These are phyloP conservation scores for Macropodus opercularis DNA, from an alignment of 2,797 vertebrate species.

Conservation along the genomic window DNA sequence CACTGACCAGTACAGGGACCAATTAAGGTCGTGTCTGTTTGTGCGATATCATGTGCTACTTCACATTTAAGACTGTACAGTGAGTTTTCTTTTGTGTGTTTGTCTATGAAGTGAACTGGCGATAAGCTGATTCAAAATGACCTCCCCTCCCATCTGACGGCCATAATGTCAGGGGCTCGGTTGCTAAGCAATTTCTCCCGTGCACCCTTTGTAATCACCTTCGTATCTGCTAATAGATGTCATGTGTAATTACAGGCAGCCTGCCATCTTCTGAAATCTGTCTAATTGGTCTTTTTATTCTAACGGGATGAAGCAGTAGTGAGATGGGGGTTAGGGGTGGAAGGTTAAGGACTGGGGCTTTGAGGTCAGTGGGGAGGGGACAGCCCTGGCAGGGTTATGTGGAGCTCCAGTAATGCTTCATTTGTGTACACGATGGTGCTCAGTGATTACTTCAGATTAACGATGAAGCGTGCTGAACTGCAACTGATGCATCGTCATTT, in stretches of 20 bases:
- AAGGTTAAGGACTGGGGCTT: constrained; percentile 73
- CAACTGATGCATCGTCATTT: constrained; percentile 57
- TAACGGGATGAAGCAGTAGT: constrained; percentile 74
- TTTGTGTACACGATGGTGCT: constrained; percentile 57
- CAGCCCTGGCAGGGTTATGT: constrained; percentile 37
- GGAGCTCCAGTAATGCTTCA: constrained; percentile 51
- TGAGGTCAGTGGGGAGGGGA: constrained; percentile 56
- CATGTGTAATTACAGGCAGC: constrained; percentile 78
- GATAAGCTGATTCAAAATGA: constrained; percentile 39
- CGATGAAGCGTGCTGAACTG: constrained; percentile 49
- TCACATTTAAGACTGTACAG: constrained; percentile 21
- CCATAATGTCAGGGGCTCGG: constrained; percentile 60
- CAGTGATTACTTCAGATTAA: constrained; percentile 66
- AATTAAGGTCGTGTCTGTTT: constrained; percentile 66
- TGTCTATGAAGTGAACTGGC: constrained; percentile 14
- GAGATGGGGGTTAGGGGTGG: constrained; percentile 61
- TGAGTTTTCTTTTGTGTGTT: constrained; percentile 19
- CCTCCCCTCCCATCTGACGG: constrained; percentile 31
- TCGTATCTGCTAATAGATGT: constrained; percentile 79
- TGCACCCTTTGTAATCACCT: constrained; percentile 71
- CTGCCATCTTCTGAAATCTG: constrained; percentile 84
- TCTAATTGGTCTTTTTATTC: constrained; percentile 84
- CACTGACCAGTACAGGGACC: constrained; percentile 53
- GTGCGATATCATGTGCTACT: constrained; percentile 51
- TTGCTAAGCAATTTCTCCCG: constrained; percentile 64